Evolutionary conservation across 2,888 invertebrate species (phyloP).

Genomic region (Cheilosia urbana): DNA sequence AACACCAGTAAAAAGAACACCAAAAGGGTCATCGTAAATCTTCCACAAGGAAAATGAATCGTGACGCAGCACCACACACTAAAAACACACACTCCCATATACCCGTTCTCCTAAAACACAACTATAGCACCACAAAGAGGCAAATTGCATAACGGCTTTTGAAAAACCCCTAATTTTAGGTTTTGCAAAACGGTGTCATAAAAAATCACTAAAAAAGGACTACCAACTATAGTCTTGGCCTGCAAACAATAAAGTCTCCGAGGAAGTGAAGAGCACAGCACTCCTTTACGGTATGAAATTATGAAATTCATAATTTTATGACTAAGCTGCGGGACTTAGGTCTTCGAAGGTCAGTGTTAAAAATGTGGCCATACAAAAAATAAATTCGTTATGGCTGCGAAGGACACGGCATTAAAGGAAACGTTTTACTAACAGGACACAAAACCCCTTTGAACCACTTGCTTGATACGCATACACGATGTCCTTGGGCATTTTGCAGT

Average conservation of each 20-base stretch:
- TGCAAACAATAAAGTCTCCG: constrained; percentile 37
- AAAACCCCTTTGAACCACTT: constrained; percentile 68
- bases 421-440: constrained; percentile 25
- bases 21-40: constrained; percentile 82
- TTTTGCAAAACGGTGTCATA: constrained; percentile 70
- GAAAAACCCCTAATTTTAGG: constrained; percentile 67
- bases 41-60: constrained; percentile 78
- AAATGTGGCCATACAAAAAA: constrained; percentile 16
- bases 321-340: constrained; percentile 55
- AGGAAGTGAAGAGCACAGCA: constrained; percentile 27
- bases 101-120: constrained; percentile 14
- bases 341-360: constrained; percentile 56
- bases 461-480: constrained; percentile 29
- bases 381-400: constrained; percentile 45
- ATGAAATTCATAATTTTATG: constrained; percentile 73
- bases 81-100: constrained; percentile 6
- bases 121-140: constrained; percentile 43
- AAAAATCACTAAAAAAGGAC: constrained; percentile 67
- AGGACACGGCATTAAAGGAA: constrained; percentile 46
- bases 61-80: constrained; percentile 47
- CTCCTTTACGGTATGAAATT: constrained; percentile 60
- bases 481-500: constrained; percentile 60
- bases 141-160: constrained; percentile 63
- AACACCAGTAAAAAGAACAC: constrained; percentile 52
- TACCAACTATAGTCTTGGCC: constrained; percentile 20